Evolutionary conservation across 2,888 invertebrate genomes (phyloP).

Genomic region (Strigamia transsilvanica): DNA sequence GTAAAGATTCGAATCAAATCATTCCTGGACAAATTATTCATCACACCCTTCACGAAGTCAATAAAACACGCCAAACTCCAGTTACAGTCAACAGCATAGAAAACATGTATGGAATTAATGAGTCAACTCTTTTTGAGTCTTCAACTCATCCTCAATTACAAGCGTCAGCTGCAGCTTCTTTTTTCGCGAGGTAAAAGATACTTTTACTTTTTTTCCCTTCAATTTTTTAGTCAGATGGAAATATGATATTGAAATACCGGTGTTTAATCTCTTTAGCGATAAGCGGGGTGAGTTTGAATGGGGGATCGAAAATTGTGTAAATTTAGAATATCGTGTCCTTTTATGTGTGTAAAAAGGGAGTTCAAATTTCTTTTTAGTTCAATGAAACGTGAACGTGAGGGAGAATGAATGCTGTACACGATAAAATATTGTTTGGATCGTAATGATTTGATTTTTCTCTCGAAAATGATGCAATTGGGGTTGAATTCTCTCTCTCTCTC

Average conservation of each 20-base stretch:
- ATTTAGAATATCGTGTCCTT: neutral
- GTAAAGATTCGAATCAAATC: neutral
- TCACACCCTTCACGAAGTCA: conserved; percentile 5
- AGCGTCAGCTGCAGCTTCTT: conserved; percentile 70
- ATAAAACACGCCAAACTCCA: conserved; percentile 18
- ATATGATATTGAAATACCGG: neutral
- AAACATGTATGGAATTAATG: neutral
- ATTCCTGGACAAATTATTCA: conserved; percentile 20
- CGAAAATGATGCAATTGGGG: conserved; percentile 17
- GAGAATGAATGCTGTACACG: neutral
- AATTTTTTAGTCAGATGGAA: conserved; percentile 7
- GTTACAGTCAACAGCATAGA: neutral
- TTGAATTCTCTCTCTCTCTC: neutral
- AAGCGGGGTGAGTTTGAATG: neutral
- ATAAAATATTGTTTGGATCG: conserved; percentile 25
- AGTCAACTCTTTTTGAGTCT: neutral
- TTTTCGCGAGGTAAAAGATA: conserved; percentile 69
- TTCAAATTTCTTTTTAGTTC: conserved; percentile 5
- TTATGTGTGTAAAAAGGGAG: neutral
- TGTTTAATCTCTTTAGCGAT: conserved; percentile 20
- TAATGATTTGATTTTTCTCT: neutral
- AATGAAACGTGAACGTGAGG: conserved; percentile 24
- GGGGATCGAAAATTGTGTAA: conserved; percentile 23
- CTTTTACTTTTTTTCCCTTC: neutral
- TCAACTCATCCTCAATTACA: conserved; percentile 60